Evolutionary conservation across 1,140 invertebrate genomes (phyloP).

Genomic region (Drosophila simulans): DNA sequence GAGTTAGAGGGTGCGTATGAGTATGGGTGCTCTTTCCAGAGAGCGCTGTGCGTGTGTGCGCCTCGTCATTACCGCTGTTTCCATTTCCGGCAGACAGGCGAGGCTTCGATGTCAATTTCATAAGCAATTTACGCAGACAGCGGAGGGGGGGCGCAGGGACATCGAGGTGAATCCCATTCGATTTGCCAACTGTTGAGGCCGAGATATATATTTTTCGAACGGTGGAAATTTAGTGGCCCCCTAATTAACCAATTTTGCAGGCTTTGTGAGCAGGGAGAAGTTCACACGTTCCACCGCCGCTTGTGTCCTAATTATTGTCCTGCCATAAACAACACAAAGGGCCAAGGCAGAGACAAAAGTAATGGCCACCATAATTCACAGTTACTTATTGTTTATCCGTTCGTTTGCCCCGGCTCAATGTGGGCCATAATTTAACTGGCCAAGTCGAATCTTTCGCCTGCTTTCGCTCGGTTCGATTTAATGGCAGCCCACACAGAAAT

Average conservation of each 20-base stretch:
- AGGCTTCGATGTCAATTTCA: slow-evolving; percentile 76
- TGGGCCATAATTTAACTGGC: slow-evolving; percentile 71
- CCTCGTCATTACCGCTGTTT: slow-evolving; percentile 79
- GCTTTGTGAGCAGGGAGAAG: slow-evolving; percentile 3
- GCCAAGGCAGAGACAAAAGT: slow-evolving; percentile 54
- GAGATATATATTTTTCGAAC: slow-evolving; percentile 21
- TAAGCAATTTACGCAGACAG: slow-evolving; percentile 75
- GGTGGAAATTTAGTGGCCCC: slow-evolving; percentile 35
- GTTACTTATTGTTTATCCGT: slow-evolving; percentile 83
- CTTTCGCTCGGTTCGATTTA: slow-evolving; percentile 53
- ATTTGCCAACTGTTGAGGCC: slow-evolving; percentile 74
- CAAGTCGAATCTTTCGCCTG: slow-evolving; percentile 8
- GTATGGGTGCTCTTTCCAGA: neutral
- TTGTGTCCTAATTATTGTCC: slow-evolving; percentile 75
- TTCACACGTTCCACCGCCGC: slow-evolving; percentile 44
- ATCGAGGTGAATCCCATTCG: slow-evolving; percentile 44
- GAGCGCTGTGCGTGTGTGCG: slow-evolving; percentile 23
- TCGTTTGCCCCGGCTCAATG: slow-evolving; percentile 74
- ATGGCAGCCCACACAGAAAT: slow-evolving; percentile 15
- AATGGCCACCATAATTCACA: slow-evolving; percentile 83
- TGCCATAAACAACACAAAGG: slow-evolving; percentile 72
- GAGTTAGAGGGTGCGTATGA: slow-evolving; percentile 8
- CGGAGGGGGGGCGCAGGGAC: neutral
- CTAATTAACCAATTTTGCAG: slow-evolving; percentile 76
- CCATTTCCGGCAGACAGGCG: slow-evolving; percentile 77